These are phyloP conservation scores for Ctenicera cuprea DNA, from an alignment of 2,888 invertebrate genomes.

Conservation along the genomic window DNA sequence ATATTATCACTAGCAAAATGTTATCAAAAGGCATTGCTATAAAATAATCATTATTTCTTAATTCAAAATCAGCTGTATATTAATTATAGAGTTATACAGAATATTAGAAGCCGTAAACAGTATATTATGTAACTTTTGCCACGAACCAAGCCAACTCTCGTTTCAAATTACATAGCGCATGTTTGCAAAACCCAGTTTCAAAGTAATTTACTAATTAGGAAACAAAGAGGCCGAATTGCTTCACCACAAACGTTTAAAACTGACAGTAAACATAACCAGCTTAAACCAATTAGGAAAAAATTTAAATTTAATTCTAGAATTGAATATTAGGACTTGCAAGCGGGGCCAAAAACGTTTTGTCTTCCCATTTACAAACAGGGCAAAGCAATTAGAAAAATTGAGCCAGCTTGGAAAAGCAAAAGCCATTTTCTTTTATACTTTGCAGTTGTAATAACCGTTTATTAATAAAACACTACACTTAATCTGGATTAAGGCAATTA, in stretches of 20 bases:
- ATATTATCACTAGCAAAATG: too few relatives aligned
- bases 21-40: too few relatives aligned
- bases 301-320: conserved; percentile 21
- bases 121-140: not conserved
- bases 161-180: not conserved
- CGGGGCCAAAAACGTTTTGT: not conserved
- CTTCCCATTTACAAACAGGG: conserved; percentile 19
- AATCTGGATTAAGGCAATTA: conserved; percentile 46
- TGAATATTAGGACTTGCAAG: not conserved
- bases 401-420: conserved; percentile 14
- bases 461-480: conserved; percentile 45
- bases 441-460: conserved; percentile 39
- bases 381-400: conserved; percentile 28
- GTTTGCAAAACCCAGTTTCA: not conserved
- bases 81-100: too few relatives aligned
- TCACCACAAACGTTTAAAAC: conserved; percentile 22
- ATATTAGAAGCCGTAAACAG: too few relatives aligned
- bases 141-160: not conserved
- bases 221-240: conserved; percentile 10
- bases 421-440: conserved; percentile 43
- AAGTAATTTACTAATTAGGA: conserved; percentile 29
- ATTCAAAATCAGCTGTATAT: too few relatives aligned
- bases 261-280: conserved; percentile 16
- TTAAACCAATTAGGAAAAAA: conserved; percentile 24
- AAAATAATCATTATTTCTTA: too few relatives aligned